Evolutionary conservation across 1,140 invertebrate genomes (phyloP).

Genomic region (Ips typographus): DNA sequence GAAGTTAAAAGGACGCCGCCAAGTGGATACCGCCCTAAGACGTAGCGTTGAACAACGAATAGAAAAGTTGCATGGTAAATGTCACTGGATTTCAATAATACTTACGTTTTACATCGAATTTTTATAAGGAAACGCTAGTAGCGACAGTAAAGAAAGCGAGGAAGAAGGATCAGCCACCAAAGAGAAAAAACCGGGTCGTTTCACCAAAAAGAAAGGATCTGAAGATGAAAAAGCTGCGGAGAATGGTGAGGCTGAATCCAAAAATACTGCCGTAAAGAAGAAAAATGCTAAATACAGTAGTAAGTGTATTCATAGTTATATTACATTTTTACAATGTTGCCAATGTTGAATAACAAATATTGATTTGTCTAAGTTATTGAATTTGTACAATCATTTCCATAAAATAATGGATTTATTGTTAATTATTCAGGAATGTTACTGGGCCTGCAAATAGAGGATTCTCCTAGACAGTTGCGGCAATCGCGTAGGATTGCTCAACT

Average conservation of each 20-base stretch:
- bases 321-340: too few relatives aligned
- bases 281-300: conserved; percentile 18
- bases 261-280: conserved; percentile 10
- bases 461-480: conserved; percentile 63
- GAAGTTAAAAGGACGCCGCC: conserved; percentile 49
- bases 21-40: conserved; percentile 56
- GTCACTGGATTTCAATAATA: background rate
- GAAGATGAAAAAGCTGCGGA: conserved; percentile 10
- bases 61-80: conserved; percentile 50
- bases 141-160: conserved; percentile 30
- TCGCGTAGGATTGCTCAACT: conserved; percentile 81
- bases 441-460: conserved; percentile 37
- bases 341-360: too few relatives aligned
- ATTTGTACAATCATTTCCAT: too few relatives aligned
- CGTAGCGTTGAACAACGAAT: conserved; percentile 62
- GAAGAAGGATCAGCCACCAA: conserved; percentile 5
- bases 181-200: conserved; percentile 13
- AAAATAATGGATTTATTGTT: background rate
- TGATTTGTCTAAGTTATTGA: too few relatives aligned
- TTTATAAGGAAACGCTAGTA: conserved; percentile 12
- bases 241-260: conserved; percentile 6
- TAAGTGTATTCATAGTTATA: conserved; percentile 10
- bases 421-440: conserved; percentile 49
- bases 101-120: background rate
- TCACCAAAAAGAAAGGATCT: conserved; percentile 21